Conservation (phyloP, 2,113 vertebrate species). For the Carollia perspicillata region DNA sequence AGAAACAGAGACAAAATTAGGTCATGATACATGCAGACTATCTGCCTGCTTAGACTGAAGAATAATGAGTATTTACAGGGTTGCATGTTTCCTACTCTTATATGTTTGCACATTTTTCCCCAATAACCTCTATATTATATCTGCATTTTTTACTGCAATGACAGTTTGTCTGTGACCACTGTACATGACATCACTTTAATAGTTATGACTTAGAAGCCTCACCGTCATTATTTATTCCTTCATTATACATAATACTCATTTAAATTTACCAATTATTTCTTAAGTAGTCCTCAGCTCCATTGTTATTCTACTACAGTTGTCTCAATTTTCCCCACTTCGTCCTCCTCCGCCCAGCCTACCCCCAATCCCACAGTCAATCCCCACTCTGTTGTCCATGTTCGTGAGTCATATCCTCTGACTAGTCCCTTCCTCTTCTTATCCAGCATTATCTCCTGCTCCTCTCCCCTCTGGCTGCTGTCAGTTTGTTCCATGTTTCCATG, state of each 20-base stretch:
- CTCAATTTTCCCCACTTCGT: no score
- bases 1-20: neutral
- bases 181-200: neutral
- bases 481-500: no score
- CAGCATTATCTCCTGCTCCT: no score
- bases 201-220: neutral
- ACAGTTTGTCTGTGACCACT: fast-evolving
- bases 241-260: neutral
- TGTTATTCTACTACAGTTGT: no score
- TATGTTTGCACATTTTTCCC: neutral
- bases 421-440: no score
- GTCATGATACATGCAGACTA: neutral
- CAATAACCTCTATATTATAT: neutral
- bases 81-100: neutral
- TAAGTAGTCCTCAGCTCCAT: neutral
- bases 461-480: no score
- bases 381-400: no score
- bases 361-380: no score
- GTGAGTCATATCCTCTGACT: no score
- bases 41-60: neutral
- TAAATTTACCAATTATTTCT: neutral
- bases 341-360: no score
- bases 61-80: neutral
- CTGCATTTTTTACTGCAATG: neutral
- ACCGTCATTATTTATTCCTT: neutral